Evolutionary conservation across 2,113 vertebrate genomes (phyloP), one percentile per base, ranked within the genome.

Genomic region (Ciconia stormi): DNA sequence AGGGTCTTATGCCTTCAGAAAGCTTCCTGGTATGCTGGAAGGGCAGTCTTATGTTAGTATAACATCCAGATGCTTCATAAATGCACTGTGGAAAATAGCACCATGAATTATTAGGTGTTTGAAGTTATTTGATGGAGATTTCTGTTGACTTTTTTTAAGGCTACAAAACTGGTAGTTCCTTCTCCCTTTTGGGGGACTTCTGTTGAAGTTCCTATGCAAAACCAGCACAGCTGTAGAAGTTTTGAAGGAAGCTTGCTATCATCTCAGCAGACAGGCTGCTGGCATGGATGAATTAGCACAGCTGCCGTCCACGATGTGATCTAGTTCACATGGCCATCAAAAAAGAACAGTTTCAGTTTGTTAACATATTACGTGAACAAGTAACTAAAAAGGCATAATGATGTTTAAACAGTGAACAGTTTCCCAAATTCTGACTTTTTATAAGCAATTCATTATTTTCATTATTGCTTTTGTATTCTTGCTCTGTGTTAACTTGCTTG

Each of bases 221-320:
- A 84, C 16, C 27, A 93, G 80, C 47, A 40, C 91, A 91, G 91
- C 84, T 89, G 93, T 69, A 94, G 44, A 44, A 82, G 74, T 89
- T 94, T 44, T 82, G 91, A 89, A 82, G 85, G 95, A 78, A 82
- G 20, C n/a, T 83, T 50, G n/a, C 87, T 89, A 38, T 89, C 89
- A n/a, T 67, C 83, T 86, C 87, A 59, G 67, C 89, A 67, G 87
- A 82, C 81, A 85, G 81, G 44, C 93, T 82, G 50, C 73, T 89
- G 66, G 89, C 84, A 82, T 59, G 95, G 91, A 52, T 94, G 91
- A 87, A 61, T 96, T 94, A 95, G 84, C 96, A 71, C 91, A 96
- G 95, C 91, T 96, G 91, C 84, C 0, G 0, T 55, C 95, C 82
- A 34, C 14, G 2, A 55, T 3, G 4, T 49, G 27, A 95, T 78